Percentiles rank a stretch among this genome's conserved stretches.
phyloP scores from a whole-genome alignment of 2,888 invertebrate species.

The Lissocephala sabroskyi region DNA sequence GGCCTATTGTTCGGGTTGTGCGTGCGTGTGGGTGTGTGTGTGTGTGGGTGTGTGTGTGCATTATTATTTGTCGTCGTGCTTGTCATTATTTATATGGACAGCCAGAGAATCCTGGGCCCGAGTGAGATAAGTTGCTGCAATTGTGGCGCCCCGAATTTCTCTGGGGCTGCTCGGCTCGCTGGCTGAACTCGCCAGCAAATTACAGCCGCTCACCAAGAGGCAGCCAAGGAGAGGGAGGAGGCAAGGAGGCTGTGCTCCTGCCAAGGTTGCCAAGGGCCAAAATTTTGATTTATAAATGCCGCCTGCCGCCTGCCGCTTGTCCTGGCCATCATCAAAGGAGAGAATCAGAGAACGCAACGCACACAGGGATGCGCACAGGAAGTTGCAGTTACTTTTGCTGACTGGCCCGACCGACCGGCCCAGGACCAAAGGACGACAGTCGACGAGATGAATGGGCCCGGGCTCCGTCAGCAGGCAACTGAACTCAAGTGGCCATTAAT shows the following conservation, averaged over 20 bases:
- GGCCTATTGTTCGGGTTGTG: conserved; percentile 2
- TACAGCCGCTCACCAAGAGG: conserved; percentile 31
- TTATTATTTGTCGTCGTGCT: conserved; percentile 68
- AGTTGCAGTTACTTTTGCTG: conserved; percentile 56
- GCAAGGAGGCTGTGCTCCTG: conserved; percentile 31
- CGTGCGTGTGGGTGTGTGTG: conserved; percentile 18
- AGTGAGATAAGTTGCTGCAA: conserved; percentile 58
- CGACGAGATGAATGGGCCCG: conserved; percentile 1
- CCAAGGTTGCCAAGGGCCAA: conserved; percentile 61
- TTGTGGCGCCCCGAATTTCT: conserved; percentile 25
- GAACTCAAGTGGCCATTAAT: conserved; percentile 67
- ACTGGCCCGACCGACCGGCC: conserved; percentile 19
- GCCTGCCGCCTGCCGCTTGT: conserved; percentile 28
- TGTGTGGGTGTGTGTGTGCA: conserved; percentile 26
- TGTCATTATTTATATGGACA: conserved; percentile 68
- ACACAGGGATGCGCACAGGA: background rate
- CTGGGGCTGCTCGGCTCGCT: conserved; percentile 14
- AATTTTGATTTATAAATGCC: conserved; percentile 67
- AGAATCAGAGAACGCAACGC: too few relatives aligned
- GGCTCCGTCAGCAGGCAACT: too few relatives aligned
- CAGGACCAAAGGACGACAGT: background rate
- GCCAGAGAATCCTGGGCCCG: conserved; percentile 19
- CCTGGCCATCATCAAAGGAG: background rate
- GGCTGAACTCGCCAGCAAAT: conserved; percentile 43
- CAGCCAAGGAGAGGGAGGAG: too few relatives aligned